Conservation (phyloP, 2,113 vertebrate genomes). For the Cephalopterus ornatus region DNA sequence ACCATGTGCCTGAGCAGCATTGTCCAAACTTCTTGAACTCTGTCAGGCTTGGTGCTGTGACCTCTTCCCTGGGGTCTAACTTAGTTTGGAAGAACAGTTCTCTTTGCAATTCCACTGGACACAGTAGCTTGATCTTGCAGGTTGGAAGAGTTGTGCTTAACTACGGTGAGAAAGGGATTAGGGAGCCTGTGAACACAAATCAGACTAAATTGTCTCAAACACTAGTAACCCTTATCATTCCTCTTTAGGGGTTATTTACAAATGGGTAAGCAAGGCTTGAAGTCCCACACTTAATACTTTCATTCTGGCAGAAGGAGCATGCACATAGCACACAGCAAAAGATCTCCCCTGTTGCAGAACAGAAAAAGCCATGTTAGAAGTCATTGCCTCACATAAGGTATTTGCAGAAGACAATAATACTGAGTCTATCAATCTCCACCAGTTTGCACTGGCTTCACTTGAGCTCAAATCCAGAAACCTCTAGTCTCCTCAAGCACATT, state of each 20-base stretch:
- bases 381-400: neutral
- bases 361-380: neutral
- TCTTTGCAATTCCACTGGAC: neutral
- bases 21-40: neutral
- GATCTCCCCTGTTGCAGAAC: neutral
- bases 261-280: neutral
- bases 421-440: neutral
- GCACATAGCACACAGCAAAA: accelerated
- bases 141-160: neutral
- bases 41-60: neutral
- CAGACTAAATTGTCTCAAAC: neutral
- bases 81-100: neutral
- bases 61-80: neutral
- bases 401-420: neutral
- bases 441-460: neutral
- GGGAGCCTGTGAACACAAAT: neutral
- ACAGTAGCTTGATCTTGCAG: neutral
- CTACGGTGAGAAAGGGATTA: neutral
- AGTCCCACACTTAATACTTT: neutral
- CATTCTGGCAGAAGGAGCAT: neutral
- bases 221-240: neutral
- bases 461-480: neutral
- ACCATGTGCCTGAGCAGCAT: neutral
- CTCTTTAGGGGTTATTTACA: neutral
- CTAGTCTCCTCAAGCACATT: neutral